These are phyloP conservation scores for Linepithema humile DNA, from an alignment of 1,140 invertebrate genomes.

Conservation along the genomic window DNA sequence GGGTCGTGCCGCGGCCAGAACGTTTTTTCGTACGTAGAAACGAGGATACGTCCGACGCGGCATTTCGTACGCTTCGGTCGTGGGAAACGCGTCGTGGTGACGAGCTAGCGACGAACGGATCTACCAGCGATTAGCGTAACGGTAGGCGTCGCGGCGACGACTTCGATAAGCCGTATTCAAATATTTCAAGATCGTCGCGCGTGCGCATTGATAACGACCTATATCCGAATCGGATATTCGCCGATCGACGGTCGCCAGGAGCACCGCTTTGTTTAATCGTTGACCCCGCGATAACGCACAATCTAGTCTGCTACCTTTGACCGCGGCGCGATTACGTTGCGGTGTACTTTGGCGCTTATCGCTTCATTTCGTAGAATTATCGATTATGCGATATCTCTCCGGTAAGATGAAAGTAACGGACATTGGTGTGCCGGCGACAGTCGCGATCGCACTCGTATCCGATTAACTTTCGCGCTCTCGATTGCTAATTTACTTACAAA, in stretches of 20 bases:
- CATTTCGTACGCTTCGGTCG: background rate
- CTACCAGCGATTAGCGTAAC: background rate
- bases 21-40: background rate
- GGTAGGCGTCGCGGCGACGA: background rate
- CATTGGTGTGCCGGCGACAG: background rate
- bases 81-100: background rate
- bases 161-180: background rate
- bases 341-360: background rate
- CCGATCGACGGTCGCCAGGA: background rate
- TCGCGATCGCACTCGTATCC: conserved; percentile 4
- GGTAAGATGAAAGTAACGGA: background rate
- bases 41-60: background rate
- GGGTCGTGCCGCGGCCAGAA: background rate
- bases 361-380: background rate
- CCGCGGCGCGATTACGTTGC: background rate
- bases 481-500: background rate
- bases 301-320: background rate
- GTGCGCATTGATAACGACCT: background rate
- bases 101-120: too few species aligned
- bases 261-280: background rate
- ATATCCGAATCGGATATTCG: background rate
- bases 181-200: background rate
- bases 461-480: background rate
- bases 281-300: background rate
- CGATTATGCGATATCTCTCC: too few species aligned